phyloP scores from a whole-genome alignment of 2,113 vertebrate genomes.

The Strix uralensis region DNA sequence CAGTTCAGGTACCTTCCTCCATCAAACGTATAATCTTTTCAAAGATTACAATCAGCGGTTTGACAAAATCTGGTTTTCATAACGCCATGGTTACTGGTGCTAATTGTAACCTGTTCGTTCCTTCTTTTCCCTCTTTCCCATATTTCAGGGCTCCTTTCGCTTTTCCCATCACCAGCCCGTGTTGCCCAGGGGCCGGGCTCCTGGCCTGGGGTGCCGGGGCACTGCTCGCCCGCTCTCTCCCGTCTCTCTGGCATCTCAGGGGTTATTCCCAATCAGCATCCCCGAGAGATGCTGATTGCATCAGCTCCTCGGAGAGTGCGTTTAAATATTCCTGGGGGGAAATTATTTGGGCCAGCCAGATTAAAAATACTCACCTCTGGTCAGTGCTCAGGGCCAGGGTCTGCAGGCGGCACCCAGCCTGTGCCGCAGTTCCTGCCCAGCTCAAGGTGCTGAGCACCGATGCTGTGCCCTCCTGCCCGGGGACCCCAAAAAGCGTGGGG shows the following conservation, averaged over 20 bases:
- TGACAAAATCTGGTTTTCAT: not conserved
- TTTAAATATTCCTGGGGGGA: not conserved
- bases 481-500: accelerated
- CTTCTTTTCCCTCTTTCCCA: not conserved
- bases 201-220: too few species aligned
- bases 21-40: not conserved
- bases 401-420: not conserved
- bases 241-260: not conserved
- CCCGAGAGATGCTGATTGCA: not conserved
- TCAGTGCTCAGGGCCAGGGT: not conserved
- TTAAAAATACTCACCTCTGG: not conserved
- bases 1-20: not conserved
- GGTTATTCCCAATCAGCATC: not conserved
- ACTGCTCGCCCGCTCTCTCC: not conserved
- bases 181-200: not conserved
- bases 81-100: not conserved
- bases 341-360: not conserved
- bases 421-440: not conserved
- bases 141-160: not conserved
- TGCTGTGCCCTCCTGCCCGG: not conserved
- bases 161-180: accelerated
- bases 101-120: not conserved
- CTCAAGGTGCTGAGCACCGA: not conserved
- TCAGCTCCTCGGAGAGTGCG: not conserved
- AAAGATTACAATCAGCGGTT: not conserved